Base-by-base conservation (phyloP, 2,113 vertebrate species). In the Nanger granti region DNA sequence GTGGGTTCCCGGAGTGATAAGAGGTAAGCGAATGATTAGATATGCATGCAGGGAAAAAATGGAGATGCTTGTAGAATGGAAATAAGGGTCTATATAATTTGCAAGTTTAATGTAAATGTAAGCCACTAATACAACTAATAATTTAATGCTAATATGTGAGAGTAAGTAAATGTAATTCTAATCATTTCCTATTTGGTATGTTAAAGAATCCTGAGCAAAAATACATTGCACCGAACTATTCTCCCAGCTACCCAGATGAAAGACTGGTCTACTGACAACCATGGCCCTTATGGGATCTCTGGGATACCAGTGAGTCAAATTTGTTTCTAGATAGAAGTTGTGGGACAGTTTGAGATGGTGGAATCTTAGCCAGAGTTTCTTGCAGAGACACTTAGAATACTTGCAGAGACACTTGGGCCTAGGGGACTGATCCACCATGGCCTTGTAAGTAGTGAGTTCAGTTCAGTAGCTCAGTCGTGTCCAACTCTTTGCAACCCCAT, bases 51-150 rank as follows among this genome's bases (percentile, higher is more conserved):
- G 76, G 66, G 88, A 8, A 95, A 93, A 96, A 96, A 94, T 52
- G 54, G 89, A 98, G 92, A 97, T 96, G 95, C 92, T 96, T 90
- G n/a, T 44, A 95, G 95, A 95, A 95, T 98, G 90, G 84, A 95
- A 98, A 97, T 97, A 94, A 98, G 93, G 66, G 60, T 95, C 89
- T 97, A 76, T 97, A 87, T 97, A 83, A 97, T 98, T 97, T 98
- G 95, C 97, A 98, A 98, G 95, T 98, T 97, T 98, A 89, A 97
- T 98, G 85, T 98, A 98, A 97, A 96, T 92, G 95, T 66, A 97
- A 93, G 87, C 49, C 59, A 90, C 94, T 97, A 97, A 97, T 97
- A 91, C 52, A 97, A 84, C 95, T 97, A 97, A 98, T 97, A 96
- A 98, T 97, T 97, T 97, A 96, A 97, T 98, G 97, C 95, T 98